Evolutionary conservation across 2,113 vertebrate genomes (phyloP).

Genomic region (Synodontis membranacea): DNA sequence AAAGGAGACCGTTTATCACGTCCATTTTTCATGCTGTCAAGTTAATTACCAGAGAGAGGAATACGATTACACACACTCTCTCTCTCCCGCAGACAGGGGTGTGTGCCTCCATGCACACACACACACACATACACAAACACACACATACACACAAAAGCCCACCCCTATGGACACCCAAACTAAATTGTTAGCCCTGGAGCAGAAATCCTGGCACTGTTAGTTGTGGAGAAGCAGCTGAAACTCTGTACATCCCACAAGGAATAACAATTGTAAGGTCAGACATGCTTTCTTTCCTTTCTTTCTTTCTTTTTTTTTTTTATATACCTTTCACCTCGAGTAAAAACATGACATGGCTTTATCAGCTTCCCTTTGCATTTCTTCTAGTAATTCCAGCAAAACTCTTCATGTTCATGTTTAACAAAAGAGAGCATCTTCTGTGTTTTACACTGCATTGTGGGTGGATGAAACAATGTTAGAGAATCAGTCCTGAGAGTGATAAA

Average conservation of each 20-base stretch:
- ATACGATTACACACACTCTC: conserved; percentile 70
- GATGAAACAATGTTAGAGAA: conserved; percentile 9
- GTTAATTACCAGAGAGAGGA: conserved; percentile 77
- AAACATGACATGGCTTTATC: conserved; percentile 45
- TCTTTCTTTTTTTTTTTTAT: conserved; percentile 29
- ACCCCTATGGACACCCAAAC: conserved; percentile 58
- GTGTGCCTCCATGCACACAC: conserved; percentile 17
- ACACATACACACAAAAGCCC: conserved; percentile 54
- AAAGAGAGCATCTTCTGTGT: conserved; percentile 8
- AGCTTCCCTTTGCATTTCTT: conserved; percentile 21
- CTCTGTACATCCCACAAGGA: conserved; percentile 56
- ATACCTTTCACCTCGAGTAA: conserved; percentile 31
- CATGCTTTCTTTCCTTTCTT: conserved; percentile 54
- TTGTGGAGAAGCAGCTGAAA: conserved; percentile 61
- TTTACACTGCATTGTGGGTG: background rate
- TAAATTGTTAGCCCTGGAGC: conserved; percentile 61
- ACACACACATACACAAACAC: conserved; percentile 40
- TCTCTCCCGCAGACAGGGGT: conserved; percentile 52
- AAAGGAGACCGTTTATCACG: conserved; percentile 74
- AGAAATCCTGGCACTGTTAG: conserved; percentile 61
- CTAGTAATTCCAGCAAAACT: background rate
- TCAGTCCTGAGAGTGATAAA: conserved; percentile 19
- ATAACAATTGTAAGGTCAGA: conserved; percentile 61
- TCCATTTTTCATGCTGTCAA: conserved; percentile 81
- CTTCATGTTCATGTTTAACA: conserved; percentile 3